Base-by-base conservation (phyloP, 2,888 invertebrate species). In the Euspilapteryx auroguttella region DNA sequence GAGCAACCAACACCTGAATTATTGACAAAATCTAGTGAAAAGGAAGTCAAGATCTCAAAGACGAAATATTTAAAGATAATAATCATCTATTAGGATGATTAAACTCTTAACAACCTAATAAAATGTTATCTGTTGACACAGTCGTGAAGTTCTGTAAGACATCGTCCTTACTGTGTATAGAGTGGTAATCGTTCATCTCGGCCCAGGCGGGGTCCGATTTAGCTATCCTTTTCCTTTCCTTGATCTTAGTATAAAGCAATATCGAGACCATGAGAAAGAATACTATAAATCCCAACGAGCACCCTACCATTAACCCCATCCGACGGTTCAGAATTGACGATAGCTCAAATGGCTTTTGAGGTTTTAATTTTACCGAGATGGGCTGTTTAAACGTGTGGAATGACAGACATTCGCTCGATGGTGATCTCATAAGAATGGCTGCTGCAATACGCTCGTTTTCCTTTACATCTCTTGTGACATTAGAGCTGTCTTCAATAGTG, bases 101-200 rank as follows among this genome's bases (percentile, higher is more conserved):
- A n/a, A n/a, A n/a, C n/a, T n/a, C n/a, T 10, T 32, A 32, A 33
- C 26, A 29, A 42, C 75, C 73, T 47, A 73, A 47, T 41, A 75
- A 55, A 49, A 75, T 75, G 40, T 75, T 75, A 52, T 75, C 75
- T 14, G 75, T 73, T 25, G 75, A 75, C 39, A 69, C 69, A 23
- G 68, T 62, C 9, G 52, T 73, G 14, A 69, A 69, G 43, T 58
- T 52, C 40, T 69, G 63, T 40, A 71, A 42, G 39, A 73, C 55
- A 36, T 75, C 71, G 32, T 75, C 75, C 44, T 71, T 75, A 41
- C 75, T 75, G 28, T 63, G 62, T 47, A 71, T 58, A 11, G 71
- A 73, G 47, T 68, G 68, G 34, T 69, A 75, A 40, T 75, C 69
- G 34, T 71, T 71, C 65, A 75, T 63, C 46, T 75, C 75, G 4